Percentiles rank a stretch among this genome's conserved stretches.
Evolutionary conservation across 1,140 invertebrate genomes (phyloP).

Genomic region (Gonioctena quinquepunctata): DNA sequence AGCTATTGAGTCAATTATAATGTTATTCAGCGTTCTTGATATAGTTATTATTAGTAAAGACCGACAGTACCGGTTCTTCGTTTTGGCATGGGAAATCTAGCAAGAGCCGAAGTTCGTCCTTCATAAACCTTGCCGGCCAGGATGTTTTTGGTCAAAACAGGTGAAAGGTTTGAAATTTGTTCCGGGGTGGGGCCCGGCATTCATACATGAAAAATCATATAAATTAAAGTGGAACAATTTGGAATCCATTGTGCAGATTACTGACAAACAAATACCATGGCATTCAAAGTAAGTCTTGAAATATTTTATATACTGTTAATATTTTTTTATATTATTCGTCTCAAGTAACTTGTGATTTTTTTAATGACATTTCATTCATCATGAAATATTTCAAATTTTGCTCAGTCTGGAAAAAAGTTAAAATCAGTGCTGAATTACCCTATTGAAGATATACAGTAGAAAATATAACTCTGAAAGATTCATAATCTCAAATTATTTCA

Average conservation of each 20-base stretch:
- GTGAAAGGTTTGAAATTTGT: not conserved
- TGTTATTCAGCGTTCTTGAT: not conserved
- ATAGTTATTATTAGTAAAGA: not conserved
- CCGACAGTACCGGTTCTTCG: not conserved
- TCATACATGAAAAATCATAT: not conserved
- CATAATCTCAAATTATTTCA: no score
- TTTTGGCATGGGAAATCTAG: not conserved
- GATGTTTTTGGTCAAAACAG: not conserved
- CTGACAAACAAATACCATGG: not conserved
- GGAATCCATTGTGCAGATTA: not conserved
- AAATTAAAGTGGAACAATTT: not conserved
- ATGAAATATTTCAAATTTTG: no score
- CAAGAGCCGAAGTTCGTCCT: not conserved
- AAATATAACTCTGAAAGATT: no score
- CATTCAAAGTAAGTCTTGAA: conserved; percentile 3
- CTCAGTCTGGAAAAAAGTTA: no score
- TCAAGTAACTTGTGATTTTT: no score
- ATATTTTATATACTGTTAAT: no score
- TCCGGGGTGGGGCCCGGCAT: not conserved
- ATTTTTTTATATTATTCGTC: no score
- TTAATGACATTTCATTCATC: no score
- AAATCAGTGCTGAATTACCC: no score
- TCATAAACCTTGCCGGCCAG: not conserved
- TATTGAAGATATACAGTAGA: no score
- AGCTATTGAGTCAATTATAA: not conserved